phyloP scores from a whole-genome alignment of 2,888 invertebrate genomes.

The Julus scandinavius region DNA sequence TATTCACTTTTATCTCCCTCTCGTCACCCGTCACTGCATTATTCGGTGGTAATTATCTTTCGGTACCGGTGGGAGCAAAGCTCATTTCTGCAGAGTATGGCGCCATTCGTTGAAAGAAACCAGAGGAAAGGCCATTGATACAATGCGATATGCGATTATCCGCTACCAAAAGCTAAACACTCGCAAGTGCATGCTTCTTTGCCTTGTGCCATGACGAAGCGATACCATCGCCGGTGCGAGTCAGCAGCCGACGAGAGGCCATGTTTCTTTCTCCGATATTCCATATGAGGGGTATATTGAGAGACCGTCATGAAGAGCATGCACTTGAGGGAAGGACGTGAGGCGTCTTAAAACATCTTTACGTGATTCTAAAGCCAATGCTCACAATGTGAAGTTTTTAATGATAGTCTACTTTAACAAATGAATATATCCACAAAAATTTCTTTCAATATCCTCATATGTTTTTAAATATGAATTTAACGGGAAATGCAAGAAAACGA shows the following conservation, averaged over 20 bases:
- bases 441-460: too few species aligned
- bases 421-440: too few species aligned
- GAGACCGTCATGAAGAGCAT: slow-evolving; percentile 10
- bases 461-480: too few species aligned
- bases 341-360: not conserved
- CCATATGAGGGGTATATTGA: slow-evolving; percentile 56
- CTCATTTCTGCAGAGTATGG: not conserved
- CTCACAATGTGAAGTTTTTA: not conserved
- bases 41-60: not conserved
- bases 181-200: not conserved
- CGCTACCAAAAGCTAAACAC: not conserved
- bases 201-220: not conserved
- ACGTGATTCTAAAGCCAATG: not conserved
- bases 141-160: not conserved
- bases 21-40: not conserved
- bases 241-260: not conserved
- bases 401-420: too few species aligned
- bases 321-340: slow-evolving; percentile 10
- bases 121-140: not conserved
- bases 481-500: too few species aligned
- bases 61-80: slow-evolving; percentile 30
- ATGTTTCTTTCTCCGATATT: not conserved
- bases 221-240: not conserved
- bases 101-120: slow-evolving; percentile 9
- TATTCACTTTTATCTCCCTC: slow-evolving; percentile 20